Conservation (phyloP, 1,140 invertebrate genomes). For the Neodiprion virginianus region DNA sequence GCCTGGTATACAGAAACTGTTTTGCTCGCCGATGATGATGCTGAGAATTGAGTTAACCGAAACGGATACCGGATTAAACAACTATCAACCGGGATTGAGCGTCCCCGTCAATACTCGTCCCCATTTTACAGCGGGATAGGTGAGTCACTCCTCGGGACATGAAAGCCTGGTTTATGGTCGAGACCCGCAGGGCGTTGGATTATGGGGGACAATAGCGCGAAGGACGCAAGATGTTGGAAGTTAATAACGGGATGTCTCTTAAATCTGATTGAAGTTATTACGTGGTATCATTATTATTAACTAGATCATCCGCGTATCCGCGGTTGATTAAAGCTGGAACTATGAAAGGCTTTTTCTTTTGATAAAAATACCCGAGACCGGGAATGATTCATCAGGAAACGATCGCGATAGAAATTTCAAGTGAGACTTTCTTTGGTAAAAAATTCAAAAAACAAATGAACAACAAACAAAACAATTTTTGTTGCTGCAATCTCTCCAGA, state of each 20-base stretch:
- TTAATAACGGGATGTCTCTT: not conserved
- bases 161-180: not conserved
- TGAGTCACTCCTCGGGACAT: not conserved
- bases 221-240: not conserved
- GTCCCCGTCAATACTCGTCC: not conserved
- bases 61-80: constrained; percentile 54
- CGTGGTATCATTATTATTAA: no score
- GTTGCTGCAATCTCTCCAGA: no score
- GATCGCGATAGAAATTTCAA: no score
- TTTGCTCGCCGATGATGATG: constrained; percentile 45
- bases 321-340: no score
- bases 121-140: not conserved
- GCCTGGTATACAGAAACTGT: constrained; percentile 27
- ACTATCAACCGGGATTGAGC: constrained; percentile 40
- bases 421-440: no score
- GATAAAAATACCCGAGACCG: no score
- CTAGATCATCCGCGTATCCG: no score
- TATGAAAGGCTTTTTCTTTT: no score
- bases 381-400: no score
- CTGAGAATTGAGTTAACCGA: constrained; percentile 52
- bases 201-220: not conserved
- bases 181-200: not conserved
- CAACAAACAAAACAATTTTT: no score
- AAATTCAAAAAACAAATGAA: no score
- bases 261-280: not conserved